Percentiles rank a stretch among this genome's conserved stretches.
These are phyloP conservation scores for Hyperoodon ampullatus DNA, from an alignment of 2,113 vertebrate species.

Conservation along the genomic window DNA sequence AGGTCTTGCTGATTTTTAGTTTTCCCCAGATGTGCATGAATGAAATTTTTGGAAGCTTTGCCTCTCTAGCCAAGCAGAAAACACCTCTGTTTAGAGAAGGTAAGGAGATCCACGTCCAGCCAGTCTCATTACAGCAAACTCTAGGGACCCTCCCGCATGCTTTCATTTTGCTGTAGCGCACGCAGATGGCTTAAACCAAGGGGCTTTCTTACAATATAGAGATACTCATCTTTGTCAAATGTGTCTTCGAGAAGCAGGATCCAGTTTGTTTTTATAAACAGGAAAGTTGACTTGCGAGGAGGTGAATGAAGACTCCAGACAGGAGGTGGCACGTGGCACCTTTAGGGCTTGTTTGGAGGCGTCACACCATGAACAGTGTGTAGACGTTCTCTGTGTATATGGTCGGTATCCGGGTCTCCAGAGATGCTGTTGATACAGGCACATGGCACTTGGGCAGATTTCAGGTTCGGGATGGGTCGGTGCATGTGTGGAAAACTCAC, in stretches of 20 bases:
- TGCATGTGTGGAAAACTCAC: background rate
- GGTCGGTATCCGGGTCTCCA: background rate
- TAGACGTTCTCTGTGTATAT: background rate
- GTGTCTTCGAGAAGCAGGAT: background rate
- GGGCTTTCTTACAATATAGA: background rate
- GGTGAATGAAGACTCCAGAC: background rate
- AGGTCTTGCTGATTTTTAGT: slow-evolving; percentile 22
- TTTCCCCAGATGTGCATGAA: background rate
- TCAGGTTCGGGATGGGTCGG: background rate
- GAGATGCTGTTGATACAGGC: background rate
- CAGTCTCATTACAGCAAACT: background rate
- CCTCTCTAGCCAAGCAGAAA: background rate
- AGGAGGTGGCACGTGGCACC: background rate
- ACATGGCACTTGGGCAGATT: background rate
- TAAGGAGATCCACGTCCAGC: background rate
- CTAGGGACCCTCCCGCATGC: background rate
- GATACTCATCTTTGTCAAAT: slow-evolving; percentile 4
- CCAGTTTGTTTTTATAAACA: slow-evolving; percentile 24
- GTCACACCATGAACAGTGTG: accelerated
- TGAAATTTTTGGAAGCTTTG: slow-evolving; percentile 34
- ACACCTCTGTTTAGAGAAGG: background rate
- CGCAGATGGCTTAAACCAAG: background rate
- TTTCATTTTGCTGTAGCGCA: background rate
- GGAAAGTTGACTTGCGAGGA: slow-evolving; percentile 28
- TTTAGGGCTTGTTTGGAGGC: background rate